Evolutionary conservation across 2,888 invertebrate species (phyloP).

Genomic region (Antheraea yamamai): DNA sequence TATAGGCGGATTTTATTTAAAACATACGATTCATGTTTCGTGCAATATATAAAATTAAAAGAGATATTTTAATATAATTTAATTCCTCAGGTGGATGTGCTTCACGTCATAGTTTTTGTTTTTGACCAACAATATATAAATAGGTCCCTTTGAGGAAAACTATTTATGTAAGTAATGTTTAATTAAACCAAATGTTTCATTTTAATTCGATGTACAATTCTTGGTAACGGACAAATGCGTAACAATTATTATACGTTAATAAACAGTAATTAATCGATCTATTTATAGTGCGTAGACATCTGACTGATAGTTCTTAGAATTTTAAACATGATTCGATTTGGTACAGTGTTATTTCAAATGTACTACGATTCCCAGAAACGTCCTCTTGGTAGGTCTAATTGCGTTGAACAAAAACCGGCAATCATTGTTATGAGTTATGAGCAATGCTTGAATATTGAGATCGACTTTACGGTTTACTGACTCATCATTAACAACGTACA

Average conservation of each 20-base stretch:
- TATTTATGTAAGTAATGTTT: neutral
- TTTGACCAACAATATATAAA: neutral
- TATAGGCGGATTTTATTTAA: neutral
- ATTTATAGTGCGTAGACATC: constrained; percentile 38
- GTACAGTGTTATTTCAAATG: constrained; percentile 40
- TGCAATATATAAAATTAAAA: neutral
- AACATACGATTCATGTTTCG: neutral
- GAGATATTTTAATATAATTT: neutral
- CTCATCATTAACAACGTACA: constrained; percentile 41
- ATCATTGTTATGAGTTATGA: constrained; percentile 66
- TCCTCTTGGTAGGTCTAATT: constrained; percentile 46
- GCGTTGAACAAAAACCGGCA: constrained; percentile 68
- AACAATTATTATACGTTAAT: constrained; percentile 28
- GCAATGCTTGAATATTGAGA: constrained; percentile 52
- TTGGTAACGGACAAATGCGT: constrained; percentile 22
- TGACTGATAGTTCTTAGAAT: constrained; percentile 44
- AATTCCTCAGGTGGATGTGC: neutral
- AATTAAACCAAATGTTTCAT: neutral
- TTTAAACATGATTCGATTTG: constrained; percentile 44
- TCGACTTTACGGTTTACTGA: constrained; percentile 54
- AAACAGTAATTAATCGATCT: constrained; percentile 36
- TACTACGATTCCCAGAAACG: constrained; percentile 47
- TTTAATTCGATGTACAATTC: constrained; percentile 11
- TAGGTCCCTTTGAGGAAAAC: constrained; percentile 1
- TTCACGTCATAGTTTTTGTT: neutral